A percentile compares a stretch with the other conserved stretches of the same genome.
These are phyloP conservation scores for Tautogolabrus adspersus DNA, from an alignment of 2,113 vertebrate genomes.

Conservation along the genomic window DNA sequence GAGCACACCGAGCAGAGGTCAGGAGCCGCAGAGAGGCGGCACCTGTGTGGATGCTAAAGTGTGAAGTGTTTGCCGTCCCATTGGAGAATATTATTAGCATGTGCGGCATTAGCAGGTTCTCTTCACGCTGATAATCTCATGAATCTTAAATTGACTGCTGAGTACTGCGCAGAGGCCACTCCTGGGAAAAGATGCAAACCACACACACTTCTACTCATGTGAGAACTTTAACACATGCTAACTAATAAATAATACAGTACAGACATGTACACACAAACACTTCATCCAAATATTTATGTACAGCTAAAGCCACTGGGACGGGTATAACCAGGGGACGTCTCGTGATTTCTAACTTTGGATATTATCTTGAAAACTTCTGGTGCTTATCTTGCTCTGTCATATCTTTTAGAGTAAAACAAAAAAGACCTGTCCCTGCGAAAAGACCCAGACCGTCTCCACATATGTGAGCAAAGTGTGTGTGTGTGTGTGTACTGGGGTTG, in stretches of 20 bases:
- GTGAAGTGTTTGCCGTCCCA: conserved; percentile 59
- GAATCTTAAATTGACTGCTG: conserved; percentile 54
- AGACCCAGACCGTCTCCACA: no score
- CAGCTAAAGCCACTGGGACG: background rate
- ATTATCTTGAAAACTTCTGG: background rate
- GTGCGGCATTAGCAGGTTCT: conserved; percentile 25
- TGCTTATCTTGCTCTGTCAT: no score
- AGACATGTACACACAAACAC: background rate
- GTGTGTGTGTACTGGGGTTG: no score
- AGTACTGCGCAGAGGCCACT: conserved; percentile 20
- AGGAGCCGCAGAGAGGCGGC: conserved; percentile 69
- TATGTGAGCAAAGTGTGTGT: no score
- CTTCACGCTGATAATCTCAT: conserved; percentile 52
- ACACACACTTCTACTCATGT: background rate
- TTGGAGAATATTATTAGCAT: conserved; percentile 50
- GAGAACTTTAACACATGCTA: background rate
- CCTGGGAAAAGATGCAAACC: conserved; percentile 6
- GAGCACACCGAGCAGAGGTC: conserved; percentile 68
- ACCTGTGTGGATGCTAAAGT: conserved; percentile 30
- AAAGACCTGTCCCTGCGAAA: no score
- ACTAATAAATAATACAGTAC: background rate
- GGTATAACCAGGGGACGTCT: background rate
- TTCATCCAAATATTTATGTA: background rate
- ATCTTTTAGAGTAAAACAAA: no score
- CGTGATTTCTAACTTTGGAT: background rate